A percentile compares a stretch with the other conserved stretches of the same genome.
These are phyloP conservation scores for Onychomys torridus DNA, from an alignment of 2,797 vertebrate genomes.

Conservation along the genomic window DNA sequence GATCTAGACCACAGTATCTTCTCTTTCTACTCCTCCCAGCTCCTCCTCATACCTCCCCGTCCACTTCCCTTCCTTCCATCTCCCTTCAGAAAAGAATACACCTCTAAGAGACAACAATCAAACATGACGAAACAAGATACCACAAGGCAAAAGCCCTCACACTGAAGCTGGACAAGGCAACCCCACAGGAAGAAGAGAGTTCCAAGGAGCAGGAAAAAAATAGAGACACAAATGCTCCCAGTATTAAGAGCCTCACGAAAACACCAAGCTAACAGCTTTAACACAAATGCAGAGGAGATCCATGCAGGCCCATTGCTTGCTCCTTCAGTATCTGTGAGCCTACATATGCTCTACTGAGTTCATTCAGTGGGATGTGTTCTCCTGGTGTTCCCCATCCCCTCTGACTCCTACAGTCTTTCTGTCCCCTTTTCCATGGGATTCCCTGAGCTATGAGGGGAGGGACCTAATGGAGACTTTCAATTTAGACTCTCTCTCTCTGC, in stretches of 20 bases:
- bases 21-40: no score
- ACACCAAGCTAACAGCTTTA: no score
- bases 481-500: neutral
- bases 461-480: no score
- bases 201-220: neutral
- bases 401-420: neutral
- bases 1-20: neutral
- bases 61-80: no score
- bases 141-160: no score
- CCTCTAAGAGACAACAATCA: neutral
- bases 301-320: neutral
- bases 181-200: neutral
- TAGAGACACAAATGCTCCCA: no score
- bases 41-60: no score
- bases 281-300: neutral
- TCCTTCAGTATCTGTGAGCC: neutral
- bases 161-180: neutral
- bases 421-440: no score
- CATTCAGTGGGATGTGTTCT: neutral
- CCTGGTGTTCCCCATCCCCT: neutral
- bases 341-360: neutral
- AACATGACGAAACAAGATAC: neutral
- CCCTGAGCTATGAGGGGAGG: no score
- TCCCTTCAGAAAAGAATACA: neutral
- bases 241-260: neutral